phyloP scores from a whole-genome alignment of 2,113 vertebrate species.

The Taurulus bubalis region DNA sequence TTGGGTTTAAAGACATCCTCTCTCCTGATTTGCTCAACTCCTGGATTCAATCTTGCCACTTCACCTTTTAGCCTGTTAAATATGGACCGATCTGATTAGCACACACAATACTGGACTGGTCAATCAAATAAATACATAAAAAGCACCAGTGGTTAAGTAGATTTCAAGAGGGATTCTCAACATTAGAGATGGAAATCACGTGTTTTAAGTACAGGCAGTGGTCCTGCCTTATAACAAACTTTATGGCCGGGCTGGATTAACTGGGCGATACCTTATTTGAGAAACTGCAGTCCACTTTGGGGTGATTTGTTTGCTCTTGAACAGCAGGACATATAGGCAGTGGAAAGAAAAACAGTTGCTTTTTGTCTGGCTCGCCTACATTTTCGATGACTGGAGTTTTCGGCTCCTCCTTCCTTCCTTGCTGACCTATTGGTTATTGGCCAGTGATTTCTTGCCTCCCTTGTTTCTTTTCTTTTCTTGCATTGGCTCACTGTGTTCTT shows the following conservation, averaged over 20 bases:
- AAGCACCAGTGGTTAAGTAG: neutral
- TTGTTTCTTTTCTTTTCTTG: constrained; percentile 74
- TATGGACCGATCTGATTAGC: constrained; percentile 55
- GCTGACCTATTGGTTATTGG: constrained; percentile 83
- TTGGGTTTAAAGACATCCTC: constrained; percentile 59
- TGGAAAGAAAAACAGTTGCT: constrained; percentile 35
- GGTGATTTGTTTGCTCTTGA: constrained; percentile 44
- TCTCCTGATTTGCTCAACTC: constrained; percentile 50
- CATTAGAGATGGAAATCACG: constrained; percentile 42
- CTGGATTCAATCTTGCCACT: constrained; percentile 45
- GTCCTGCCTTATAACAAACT: constrained; percentile 33
- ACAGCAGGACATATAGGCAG: neutral
- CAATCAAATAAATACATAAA: constrained; percentile 32
- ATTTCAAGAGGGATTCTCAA: constrained; percentile 36
- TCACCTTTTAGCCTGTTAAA: constrained; percentile 51
- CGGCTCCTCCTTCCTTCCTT: constrained; percentile 51
- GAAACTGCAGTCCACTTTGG: constrained; percentile 38
- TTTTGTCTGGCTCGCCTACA: constrained; percentile 33
- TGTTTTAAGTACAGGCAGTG: constrained; percentile 20
- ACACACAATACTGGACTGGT: constrained; percentile 22
- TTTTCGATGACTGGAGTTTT: constrained; percentile 58
- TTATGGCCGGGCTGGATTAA: constrained; percentile 45
- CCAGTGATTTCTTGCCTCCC: constrained; percentile 79
- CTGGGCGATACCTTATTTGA: constrained; percentile 38
- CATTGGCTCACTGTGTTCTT: constrained; percentile 77